phyloP scores from a whole-genome alignment of 2,888 invertebrate genomes.

The Temnothorax ravouxi region DNA sequence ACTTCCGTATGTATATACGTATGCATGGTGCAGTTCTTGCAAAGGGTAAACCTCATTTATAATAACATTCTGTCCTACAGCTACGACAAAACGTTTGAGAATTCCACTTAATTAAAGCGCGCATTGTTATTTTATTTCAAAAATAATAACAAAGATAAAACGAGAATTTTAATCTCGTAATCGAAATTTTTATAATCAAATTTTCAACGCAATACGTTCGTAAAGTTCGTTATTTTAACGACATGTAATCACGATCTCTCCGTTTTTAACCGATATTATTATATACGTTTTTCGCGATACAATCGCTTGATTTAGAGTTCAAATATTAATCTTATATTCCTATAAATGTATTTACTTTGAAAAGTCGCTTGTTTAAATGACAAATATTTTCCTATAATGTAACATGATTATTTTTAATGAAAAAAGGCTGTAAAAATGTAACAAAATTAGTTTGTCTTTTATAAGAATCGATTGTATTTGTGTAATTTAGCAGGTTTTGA shows the following conservation, averaged over 20 bases:
- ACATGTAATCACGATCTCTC: constrained; percentile 7
- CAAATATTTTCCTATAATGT: neutral
- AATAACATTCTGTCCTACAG: constrained; percentile 23
- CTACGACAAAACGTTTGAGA: constrained; percentile 6
- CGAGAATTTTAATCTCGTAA: neutral
- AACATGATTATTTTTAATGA: neutral
- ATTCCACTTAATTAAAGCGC: constrained; percentile 35
- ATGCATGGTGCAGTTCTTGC: neutral
- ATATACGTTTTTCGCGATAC: neutral
- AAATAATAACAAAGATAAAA: neutral
- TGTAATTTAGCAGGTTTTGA: neutral
- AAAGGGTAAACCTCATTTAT: constrained; percentile 44
- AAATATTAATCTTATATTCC: neutral
- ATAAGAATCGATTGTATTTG: neutral
- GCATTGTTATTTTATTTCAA: neutral
- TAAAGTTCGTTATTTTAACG: neutral
- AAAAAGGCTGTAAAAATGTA: neutral
- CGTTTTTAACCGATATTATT: neutral
- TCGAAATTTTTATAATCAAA: neutral
- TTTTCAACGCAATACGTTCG: neutral
- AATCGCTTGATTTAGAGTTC: constrained; percentile 4
- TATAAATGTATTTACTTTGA: constrained; percentile 4
- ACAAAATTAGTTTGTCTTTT: neutral
- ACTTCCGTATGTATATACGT: neutral
- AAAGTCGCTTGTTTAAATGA: constrained; percentile 6